Percentiles rank a stretch among this genome's conserved stretches.
Evolutionary conservation across 2,797 vertebrate genomes (phyloP).

Genomic region (Pantherophis alleghaniensis): DNA sequence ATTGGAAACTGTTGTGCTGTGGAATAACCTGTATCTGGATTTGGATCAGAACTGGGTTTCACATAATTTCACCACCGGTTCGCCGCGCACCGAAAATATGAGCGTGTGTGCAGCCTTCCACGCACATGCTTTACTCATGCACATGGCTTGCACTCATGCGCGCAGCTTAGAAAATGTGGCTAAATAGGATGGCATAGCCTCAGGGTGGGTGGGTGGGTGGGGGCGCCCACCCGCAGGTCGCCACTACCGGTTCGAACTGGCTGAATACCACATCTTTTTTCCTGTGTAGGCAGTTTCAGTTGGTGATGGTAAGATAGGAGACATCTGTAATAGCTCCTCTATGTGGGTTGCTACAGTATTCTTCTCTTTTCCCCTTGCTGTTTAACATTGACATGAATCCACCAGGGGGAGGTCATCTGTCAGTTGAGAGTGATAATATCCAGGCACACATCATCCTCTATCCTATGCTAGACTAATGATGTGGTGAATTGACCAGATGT

Average conservation of each 20-base stretch:
- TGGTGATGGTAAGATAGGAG: neutral
- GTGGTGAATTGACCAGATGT: neutral
- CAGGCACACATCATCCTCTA: neutral
- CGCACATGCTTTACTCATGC: too few relatives aligned
- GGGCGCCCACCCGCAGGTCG: too few relatives aligned
- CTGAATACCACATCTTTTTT: neutral
- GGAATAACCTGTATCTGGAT: neutral
- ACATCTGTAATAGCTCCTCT: neutral
- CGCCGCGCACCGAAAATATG: too few relatives aligned
- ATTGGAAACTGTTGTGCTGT: neutral
- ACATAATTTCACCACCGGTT: too few relatives aligned
- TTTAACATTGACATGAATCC: neutral
- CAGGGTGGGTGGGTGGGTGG: too few relatives aligned
- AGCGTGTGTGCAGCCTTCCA: too few relatives aligned
- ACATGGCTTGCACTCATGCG: too few relatives aligned
- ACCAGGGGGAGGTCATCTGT: neutral
- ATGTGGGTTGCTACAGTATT: neutral
- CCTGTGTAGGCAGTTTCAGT: neutral
- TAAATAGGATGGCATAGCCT: too few relatives aligned
- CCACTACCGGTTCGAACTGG: too few relatives aligned
- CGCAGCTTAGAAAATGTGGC: too few relatives aligned
- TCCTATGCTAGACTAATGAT: neutral
- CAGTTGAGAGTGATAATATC: neutral
- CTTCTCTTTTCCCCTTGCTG: neutral
- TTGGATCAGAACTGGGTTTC: too few relatives aligned